These are phyloP conservation scores for Itoplectis maculator DNA, from an alignment of 2,888 invertebrate genomes.

Conservation along the genomic window DNA sequence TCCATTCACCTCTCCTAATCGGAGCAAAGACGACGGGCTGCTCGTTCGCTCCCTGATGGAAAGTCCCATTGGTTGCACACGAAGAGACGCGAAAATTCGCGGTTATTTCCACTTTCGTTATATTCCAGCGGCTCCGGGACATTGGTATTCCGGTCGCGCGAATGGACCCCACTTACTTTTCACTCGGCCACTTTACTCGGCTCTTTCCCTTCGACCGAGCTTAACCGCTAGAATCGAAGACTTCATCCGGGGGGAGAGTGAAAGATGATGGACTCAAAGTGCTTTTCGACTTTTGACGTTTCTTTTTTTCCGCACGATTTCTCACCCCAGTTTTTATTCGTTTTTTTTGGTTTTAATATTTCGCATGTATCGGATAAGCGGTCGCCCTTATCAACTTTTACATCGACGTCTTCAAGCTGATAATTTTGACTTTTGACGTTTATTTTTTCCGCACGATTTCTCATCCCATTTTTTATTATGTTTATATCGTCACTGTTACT, in stretches of 20 bases:
- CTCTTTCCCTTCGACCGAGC: slow-evolving; percentile 50
- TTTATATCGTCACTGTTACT: too few species aligned
- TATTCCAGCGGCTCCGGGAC: slow-evolving; percentile 35
- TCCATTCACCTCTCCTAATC: not conserved
- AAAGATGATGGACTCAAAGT: slow-evolving; percentile 22
- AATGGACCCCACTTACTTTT: slow-evolving; percentile 70
- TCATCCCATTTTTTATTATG: too few species aligned
- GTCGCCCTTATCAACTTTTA: slow-evolving; percentile 99
- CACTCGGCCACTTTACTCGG: slow-evolving; percentile 67
- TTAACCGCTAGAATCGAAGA: slow-evolving; percentile 35
- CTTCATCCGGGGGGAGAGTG: not conserved
- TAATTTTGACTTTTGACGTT: too few species aligned
- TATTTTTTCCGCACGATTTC: too few species aligned
- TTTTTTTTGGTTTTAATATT: not conserved
- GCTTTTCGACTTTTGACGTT: slow-evolving; percentile 17
- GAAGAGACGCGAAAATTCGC: slow-evolving; percentile 1
- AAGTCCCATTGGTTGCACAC: not conserved
- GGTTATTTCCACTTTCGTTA: slow-evolving; percentile 51
- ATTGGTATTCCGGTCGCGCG: slow-evolving; percentile 70
- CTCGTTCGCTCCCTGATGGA: not conserved
- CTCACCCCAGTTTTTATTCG: not conserved
- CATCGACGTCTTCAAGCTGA: slow-evolving; percentile 99
- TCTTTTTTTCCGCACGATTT: not conserved
- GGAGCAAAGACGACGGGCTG: not conserved
- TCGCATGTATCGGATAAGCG: slow-evolving; percentile 96